Base-by-base conservation (phyloP, 2,888 invertebrate genomes). In the Bhutanitis thaidina region DNA sequence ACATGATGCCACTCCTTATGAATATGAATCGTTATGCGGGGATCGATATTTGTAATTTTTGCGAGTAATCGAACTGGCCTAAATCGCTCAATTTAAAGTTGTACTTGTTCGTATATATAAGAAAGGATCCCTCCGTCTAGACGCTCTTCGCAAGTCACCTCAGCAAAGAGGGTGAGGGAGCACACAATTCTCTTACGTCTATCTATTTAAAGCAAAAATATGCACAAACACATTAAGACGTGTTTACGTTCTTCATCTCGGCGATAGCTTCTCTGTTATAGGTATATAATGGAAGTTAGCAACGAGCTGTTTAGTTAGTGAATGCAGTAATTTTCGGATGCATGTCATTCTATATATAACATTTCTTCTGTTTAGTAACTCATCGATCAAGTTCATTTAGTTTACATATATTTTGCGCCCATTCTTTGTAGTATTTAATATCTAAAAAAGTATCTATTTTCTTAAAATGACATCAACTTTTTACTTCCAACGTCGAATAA, bases 51-150 rank as follows among this genome's bases (percentile, higher is more conserved):
- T 32, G 12, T 1, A 32, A 32, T 13, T 1, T 12, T 32, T 32
- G 9, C 12, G 12, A 32, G 37, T 15, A 40, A 46, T 52, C 46
- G 51, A 46, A 49, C 39, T 37, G 32, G 35, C 5, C 30, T 46
- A 41, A 48, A 56, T 54, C 35, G 40, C 46, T 51, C 41, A 50
- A 49, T 53, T 43, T 49, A 49, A 54, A 58, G 51, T 49, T 49
- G 46, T 41, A 30, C 43, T 55, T 62, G 60, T 59, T 58, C 57
- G 61, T 62, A 62, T 60, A 59, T 60, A 69, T 64, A 63, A 65
- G 66, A 64, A 65, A 67, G 78, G 78, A 72, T 80, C 78, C 84
- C 84, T 81, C 76, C 81, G 87, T 88, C 88, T 89, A 89, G 88
- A 89, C 88, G 73, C 79, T 80, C 77, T 72, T 72, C 77, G 81